Conservation (phyloP, 2,113 vertebrate species). For the Oplegnathus fasciatus region DNA sequence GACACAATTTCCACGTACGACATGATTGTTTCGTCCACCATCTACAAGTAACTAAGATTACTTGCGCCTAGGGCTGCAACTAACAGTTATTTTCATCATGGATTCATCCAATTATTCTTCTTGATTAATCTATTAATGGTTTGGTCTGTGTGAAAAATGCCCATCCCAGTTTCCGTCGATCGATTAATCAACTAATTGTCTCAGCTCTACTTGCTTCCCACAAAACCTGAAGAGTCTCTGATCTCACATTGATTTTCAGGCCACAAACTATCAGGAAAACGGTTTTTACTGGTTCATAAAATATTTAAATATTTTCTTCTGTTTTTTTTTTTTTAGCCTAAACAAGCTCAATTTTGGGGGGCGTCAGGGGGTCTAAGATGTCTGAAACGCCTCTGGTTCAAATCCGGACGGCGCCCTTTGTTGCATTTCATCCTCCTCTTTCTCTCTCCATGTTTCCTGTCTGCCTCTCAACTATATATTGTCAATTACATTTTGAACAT, state of each 20-base stretch:
- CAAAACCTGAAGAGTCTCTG: neutral
- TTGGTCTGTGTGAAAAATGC: neutral
- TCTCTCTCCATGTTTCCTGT: neutral
- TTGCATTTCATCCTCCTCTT: neutral
- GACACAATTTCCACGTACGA: neutral
- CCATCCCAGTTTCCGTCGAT: neutral
- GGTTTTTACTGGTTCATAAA: neutral
- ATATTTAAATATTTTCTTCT: neutral
- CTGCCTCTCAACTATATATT: neutral
- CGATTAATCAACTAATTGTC: neutral
- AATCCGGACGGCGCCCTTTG: neutral
- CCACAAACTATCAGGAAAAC: neutral
- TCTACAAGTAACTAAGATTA: neutral
- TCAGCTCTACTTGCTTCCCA: neutral
- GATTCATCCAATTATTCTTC: neutral
- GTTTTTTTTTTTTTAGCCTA: neutral
- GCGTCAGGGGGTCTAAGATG: neutral
- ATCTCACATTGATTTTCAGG: neutral
- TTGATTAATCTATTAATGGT: neutral
- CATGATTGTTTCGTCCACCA: constrained; percentile 19
- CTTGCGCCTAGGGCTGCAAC: neutral
- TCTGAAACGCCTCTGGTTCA: neutral
- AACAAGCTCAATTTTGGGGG: neutral
- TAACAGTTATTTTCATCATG: neutral
- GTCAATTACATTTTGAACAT: neutral